phyloP scores from a whole-genome alignment of 2,888 invertebrate genomes.

The Galerucella pusilla region DNA sequence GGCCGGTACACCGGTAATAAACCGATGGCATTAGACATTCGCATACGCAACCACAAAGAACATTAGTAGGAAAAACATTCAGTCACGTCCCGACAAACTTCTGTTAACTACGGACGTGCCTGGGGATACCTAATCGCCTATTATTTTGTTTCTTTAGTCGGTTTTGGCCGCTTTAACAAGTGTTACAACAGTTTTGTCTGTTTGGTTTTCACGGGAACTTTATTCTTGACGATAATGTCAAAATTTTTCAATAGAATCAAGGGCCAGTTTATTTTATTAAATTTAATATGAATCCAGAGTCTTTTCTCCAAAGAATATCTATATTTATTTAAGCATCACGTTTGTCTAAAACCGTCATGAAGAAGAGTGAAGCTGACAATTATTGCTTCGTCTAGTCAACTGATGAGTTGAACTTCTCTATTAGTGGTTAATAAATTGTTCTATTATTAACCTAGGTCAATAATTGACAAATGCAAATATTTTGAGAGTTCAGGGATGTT shows the following conservation, averaged over 20 bases:
- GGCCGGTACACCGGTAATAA: conserved; percentile 41
- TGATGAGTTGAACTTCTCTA: too few relatives aligned
- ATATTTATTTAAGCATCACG: background rate
- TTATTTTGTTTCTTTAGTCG: conserved; percentile 47
- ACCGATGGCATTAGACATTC: conserved; percentile 50
- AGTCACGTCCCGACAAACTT: conserved; percentile 52
- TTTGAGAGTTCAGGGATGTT: too few relatives aligned
- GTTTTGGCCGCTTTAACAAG: conserved; percentile 32
- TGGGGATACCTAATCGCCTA: conserved; percentile 57
- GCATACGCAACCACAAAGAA: conserved; percentile 40
- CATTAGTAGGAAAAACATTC: conserved; percentile 49
- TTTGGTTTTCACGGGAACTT: conserved; percentile 26
- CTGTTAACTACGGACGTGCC: conserved; percentile 57
- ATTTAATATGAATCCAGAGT: background rate
- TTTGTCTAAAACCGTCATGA: too few relatives aligned
- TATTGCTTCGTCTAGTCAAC: too few relatives aligned
- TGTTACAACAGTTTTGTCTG: conserved; percentile 31
- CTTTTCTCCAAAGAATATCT: background rate
- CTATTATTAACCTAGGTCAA: too few relatives aligned
- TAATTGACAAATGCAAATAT: too few relatives aligned
- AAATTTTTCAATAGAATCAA: conserved; percentile 3
- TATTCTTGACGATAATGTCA: conserved; percentile 9
- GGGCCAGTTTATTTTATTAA: background rate
- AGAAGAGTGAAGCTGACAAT: too few relatives aligned
- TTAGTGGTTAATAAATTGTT: too few relatives aligned